Base-by-base conservation (phyloP, 2,888 invertebrate species). In the Polyommatus icarus region DNA sequence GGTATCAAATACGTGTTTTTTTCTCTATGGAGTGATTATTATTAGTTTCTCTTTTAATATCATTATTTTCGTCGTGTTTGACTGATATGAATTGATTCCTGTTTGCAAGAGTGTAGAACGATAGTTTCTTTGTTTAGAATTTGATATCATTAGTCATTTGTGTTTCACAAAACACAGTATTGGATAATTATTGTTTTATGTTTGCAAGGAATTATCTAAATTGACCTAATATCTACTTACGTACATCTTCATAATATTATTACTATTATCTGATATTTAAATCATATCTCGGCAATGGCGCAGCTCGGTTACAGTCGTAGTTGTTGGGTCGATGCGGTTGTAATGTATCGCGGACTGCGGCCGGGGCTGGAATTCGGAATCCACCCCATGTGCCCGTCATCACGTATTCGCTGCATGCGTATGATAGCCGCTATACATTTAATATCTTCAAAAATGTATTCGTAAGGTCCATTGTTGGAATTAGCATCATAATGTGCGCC, bases 311-410 rank as follows among this genome's bases (percentile, higher is more conserved):
- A 4, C 40, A 72, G 40, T 72, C n/a, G 29, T 46, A 20, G 29
- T 24, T 73, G 73, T 73, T 12, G 73, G 72, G 73, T 73, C 20
- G 15, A 12, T 73, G 73, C 40, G 73, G 73, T 73, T 73, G 73
- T 50, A 73, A 73, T 40, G 75, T 75, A 75, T 54, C 75, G 50
- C 75, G 50, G 75, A 24, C 15, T 50, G 50, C 50, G 73, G 75
- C 54, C 24, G 6, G 29, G 15, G 29, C 29, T 75, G 50, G 75
- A 75, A 75, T 75, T 75, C 75, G 24, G 29, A 75, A 75, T 54
- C 75, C 50, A 29, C 54, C 75, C 54, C 75, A 29, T 75, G 46
- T 5, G 24, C 46, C 50, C 46, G 24, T 2, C 50, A 50, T 75
- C 46, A 75, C 75, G 75, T 75, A 75, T 20, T 54, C 24, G 18